These are phyloP conservation scores for Aporrectodea caliginosa DNA, from an alignment of 1,140 invertebrate species.

Conservation along the genomic window DNA sequence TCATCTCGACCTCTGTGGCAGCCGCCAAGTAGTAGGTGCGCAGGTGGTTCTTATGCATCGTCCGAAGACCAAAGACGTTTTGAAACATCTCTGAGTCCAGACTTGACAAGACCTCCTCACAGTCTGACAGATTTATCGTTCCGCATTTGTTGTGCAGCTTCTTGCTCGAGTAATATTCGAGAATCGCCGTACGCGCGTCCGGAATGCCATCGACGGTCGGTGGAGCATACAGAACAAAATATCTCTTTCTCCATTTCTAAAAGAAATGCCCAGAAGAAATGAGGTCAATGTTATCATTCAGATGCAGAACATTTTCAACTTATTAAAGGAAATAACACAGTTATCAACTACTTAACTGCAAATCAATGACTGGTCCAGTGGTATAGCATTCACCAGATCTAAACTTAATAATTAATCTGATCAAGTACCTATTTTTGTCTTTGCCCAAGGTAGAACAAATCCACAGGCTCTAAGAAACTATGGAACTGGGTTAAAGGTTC, in stretches of 20 bases:
- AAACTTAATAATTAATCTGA: too few species aligned
- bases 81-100: slow-evolving; percentile 19
- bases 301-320: too few species aligned
- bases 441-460: too few species aligned
- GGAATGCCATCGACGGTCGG: slow-evolving; percentile 4
- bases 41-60: slow-evolving; percentile 12
- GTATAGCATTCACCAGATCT: too few species aligned
- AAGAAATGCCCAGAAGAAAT: too few species aligned
- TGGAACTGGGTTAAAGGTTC: too few species aligned
- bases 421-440: too few species aligned
- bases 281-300: too few species aligned
- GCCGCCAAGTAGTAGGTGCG: slow-evolving; percentile 21
- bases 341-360: too few species aligned
- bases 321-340: too few species aligned
- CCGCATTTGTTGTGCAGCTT: slow-evolving; percentile 16
- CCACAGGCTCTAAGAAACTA: too few species aligned
- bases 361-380: too few species aligned
- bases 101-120: slow-evolving; percentile 22
- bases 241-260: slow-evolving; percentile 16
- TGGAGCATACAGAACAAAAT: slow-evolving; percentile 20
- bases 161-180: slow-evolving; percentile 22
- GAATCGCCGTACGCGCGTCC: slow-evolving; percentile 1
- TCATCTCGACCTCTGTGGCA: slow-evolving; percentile 16
- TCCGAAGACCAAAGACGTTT: slow-evolving; percentile 19
- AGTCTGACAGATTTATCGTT: slow-evolving; percentile 19